phyloP scores from a whole-genome alignment of 1,140 invertebrate genomes.

The Hylyphantes graminicola region DNA sequence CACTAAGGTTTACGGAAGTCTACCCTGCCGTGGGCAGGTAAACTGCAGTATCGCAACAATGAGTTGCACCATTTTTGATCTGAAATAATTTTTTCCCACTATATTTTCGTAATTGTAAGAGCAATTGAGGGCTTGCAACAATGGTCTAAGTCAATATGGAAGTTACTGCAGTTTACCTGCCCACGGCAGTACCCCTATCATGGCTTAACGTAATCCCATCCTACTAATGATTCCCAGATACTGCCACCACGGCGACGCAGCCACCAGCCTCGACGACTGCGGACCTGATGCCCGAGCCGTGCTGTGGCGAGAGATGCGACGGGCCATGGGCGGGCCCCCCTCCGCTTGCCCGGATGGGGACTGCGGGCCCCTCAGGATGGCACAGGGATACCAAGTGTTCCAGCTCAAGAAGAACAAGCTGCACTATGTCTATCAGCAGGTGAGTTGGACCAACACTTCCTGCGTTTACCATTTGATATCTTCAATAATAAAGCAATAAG shows the following conservation, averaged over 20 bases:
- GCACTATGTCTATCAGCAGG: constrained; percentile 45
- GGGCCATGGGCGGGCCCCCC: neutral
- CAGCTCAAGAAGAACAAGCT: constrained; percentile 23
- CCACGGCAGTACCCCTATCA: too few species aligned
- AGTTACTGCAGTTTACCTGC: too few species aligned
- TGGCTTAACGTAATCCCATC: too few species aligned
- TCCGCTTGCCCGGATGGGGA: constrained; percentile 10
- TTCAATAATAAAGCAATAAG: neutral
- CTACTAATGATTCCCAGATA: constrained; percentile 10
- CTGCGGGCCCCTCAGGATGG: constrained; percentile 29
- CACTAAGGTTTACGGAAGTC: too few species aligned
- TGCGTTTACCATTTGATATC: neutral
- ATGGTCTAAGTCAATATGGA: too few species aligned
- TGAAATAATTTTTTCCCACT: too few species aligned
- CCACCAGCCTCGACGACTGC: constrained; percentile 64
- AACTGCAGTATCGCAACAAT: too few species aligned
- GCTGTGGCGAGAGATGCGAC: constrained; percentile 34
- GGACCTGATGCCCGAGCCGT: constrained; percentile 62
- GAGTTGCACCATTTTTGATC: too few species aligned
- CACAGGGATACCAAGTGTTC: constrained; percentile 46
- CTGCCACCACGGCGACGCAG: constrained; percentile 61
- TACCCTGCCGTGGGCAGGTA: too few species aligned
- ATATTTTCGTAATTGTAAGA: too few species aligned
- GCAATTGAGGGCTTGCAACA: too few species aligned
- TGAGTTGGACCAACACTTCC: neutral